Evolutionary conservation across 2,888 invertebrate species (phyloP), one percentile per base, ranked within the genome.

Genomic region (Drosophila cracens): DNA sequence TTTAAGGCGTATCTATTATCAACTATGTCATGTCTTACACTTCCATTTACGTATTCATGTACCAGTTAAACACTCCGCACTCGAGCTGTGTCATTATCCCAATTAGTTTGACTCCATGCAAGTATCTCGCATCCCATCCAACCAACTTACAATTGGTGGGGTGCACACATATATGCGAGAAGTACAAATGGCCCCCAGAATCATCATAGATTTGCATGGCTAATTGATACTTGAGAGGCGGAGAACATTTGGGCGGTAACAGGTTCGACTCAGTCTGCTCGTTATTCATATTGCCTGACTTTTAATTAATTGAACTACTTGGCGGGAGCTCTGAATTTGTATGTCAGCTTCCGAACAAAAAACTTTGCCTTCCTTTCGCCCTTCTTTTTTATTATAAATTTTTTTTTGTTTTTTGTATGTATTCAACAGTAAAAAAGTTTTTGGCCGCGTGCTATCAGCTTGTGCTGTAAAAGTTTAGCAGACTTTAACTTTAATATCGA

Each of bases 241-340:
- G 16, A 33, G 48, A 27, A 61, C 57, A 52, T 46, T 59, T 51
- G 25, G 16, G 16, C 13, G 13, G 3, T 34, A 38, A 7, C 25
- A 49, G 38, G 53, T 33, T 49, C 5, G 18, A 46, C 25, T 25
- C 8, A 4, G n/a, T 46, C 25, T 25, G 53, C 27, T 54, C 36
- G 68, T 76, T 89, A 76, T 62, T 75, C 56, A 71, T 71, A 38
- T 74, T 73, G 70, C 76, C 76, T 75, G 89, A 64, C 76, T 70
- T 89, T 77, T 79, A 87, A 89, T 89, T 89, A 85, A 85, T 85
- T 82, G 82, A 80, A 89, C 90, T 73, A 85, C 88, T 85, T 72
- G 61, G 40, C 40, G 36, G 46, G 56, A 13, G 60, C 46, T 57
- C 54, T 49, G 60, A 54, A 67, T 68, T 74, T 75, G 64, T 38